Conservation (phyloP, 2,113 vertebrate genomes). For the Rhinolophus ferrumequinum region DNA sequence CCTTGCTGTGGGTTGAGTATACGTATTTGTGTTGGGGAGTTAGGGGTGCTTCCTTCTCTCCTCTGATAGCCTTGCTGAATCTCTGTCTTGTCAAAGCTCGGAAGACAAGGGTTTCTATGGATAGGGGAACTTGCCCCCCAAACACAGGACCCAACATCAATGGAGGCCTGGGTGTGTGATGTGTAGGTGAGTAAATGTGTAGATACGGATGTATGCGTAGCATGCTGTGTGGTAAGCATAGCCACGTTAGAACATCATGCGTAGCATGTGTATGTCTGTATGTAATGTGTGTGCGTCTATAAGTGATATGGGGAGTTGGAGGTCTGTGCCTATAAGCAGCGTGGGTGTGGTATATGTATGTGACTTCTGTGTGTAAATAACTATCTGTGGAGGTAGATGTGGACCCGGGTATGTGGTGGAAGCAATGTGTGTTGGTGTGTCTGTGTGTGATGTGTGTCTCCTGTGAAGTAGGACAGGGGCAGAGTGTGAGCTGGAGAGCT, state of each 20-base stretch:
- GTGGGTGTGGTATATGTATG: neutral
- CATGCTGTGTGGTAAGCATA: neutral
- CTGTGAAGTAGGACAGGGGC: neutral
- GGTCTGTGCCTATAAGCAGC: neutral
- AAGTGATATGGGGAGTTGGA: neutral
- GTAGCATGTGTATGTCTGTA: neutral
- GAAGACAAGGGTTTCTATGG: slow-evolving; percentile 28
- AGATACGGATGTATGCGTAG: neutral
- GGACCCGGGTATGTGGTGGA: neutral
- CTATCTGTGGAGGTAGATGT: neutral
- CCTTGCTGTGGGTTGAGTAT: neutral
- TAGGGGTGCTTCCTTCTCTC: neutral
- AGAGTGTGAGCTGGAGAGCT: neutral
- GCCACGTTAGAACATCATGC: neutral
- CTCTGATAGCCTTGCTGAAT: neutral
- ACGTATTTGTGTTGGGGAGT: neutral
- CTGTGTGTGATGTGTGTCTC: neutral
- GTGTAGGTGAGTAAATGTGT: neutral
- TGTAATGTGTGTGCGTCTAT: neutral
- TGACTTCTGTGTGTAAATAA: neutral
- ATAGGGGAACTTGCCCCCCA: neutral
- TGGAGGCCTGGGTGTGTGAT: neutral
- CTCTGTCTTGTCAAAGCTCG: neutral
- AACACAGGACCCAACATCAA: neutral
- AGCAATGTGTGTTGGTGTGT: neutral